These are phyloP conservation scores for Trichogramma dendrolimi DNA, from an alignment of 2,888 invertebrate genomes.

Conservation along the genomic window DNA sequence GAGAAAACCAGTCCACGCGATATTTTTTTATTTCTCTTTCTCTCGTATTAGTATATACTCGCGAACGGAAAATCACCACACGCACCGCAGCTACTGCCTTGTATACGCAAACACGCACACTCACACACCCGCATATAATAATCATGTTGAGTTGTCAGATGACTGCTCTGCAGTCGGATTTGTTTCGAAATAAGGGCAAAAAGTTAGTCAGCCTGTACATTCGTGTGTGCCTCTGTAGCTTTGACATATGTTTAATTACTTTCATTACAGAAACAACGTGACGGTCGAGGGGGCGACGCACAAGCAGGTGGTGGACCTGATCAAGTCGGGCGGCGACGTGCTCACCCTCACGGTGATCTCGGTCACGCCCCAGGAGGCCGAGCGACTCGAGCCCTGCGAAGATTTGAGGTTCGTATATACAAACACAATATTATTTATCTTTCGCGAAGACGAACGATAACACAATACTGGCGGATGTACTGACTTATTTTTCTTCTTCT, in stretches of 20 bases:
- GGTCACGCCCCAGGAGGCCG: slow-evolving; percentile 80
- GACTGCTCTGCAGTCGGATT: slow-evolving; percentile 41
- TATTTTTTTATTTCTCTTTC: no score
- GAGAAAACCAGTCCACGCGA: no score
- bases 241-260: slow-evolving; percentile 28
- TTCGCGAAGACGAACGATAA: not conserved
- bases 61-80: no score
- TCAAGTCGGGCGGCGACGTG: slow-evolving; percentile 97
- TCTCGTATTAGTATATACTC: no score
- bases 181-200: slow-evolving; percentile 32
- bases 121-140: not conserved
- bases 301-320: slow-evolving; percentile 97
- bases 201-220: slow-evolving; percentile 2
- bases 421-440: not conserved
- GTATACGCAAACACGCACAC: no score
- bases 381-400: slow-evolving; percentile 52
- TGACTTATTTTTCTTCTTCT: not conserved
- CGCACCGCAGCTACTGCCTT: no score
- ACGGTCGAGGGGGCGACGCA: slow-evolving; percentile 99
- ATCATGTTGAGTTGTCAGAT: slow-evolving; percentile 42
- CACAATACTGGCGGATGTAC: not conserved
- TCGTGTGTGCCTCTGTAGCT: not conserved
- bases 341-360: slow-evolving; percentile 94
- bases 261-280: slow-evolving; percentile 89
- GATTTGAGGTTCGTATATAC: slow-evolving; percentile 43